Conservation (phyloP, 2,797 vertebrate species). For the Silurus aristotelis region DNA sequence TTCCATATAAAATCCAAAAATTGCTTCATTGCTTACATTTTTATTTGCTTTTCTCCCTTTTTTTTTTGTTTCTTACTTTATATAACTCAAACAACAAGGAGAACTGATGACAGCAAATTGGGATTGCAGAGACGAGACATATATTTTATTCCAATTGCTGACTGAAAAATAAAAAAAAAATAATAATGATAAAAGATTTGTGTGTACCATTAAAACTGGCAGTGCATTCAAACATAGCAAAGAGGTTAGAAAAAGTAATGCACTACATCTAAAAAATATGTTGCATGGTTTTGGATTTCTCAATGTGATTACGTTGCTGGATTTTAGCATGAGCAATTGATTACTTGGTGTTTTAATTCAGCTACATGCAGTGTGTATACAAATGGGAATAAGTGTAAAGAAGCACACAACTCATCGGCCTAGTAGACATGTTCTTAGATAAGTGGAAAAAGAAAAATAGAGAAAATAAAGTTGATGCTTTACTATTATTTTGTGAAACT, state of each 20-base stretch:
- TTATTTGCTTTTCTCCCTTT: neutral
- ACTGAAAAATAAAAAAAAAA: neutral
- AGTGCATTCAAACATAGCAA: no score
- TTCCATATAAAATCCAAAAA: neutral
- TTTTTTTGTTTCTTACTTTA: neutral
- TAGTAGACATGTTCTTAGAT: constrained; percentile 5
- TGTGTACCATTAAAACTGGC: neutral
- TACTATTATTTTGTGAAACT: constrained; percentile 42
- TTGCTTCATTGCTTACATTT: no score
- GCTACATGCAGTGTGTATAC: neutral
- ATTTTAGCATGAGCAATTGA: constrained; percentile 14
- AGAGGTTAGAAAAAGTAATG: neutral
- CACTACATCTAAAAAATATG: neutral
- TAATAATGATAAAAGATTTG: neutral
- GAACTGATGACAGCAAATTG: neutral
- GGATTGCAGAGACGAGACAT: neutral
- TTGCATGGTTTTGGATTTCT: neutral
- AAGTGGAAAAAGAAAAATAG: constrained; percentile 39
- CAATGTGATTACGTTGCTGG: neutral
- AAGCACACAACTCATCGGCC: neutral
- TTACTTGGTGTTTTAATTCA: neutral
- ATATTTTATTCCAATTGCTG: neutral
- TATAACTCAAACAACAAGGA: neutral
- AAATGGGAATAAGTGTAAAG: neutral
- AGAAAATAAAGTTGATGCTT: neutral